phyloP scores from a whole-genome alignment of 2,888 invertebrate species.

The Amiota mariae region DNA sequence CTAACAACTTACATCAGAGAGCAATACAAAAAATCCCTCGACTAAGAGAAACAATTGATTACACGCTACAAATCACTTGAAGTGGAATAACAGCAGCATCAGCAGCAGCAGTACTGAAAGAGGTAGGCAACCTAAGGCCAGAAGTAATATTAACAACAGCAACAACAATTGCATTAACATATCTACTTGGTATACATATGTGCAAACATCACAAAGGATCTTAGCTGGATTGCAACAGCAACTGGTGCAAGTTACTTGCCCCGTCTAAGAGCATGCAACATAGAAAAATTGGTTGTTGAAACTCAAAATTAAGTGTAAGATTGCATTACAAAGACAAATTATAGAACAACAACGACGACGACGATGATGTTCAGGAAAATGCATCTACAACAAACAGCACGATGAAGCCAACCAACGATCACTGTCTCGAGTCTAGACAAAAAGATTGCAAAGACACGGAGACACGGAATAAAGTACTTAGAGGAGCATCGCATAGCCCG shows the following conservation, averaged over 20 bases:
- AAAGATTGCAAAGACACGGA: constrained; percentile 13
- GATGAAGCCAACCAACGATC: not conserved
- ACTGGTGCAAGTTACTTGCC: not conserved
- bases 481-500: too few species aligned
- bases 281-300: constrained; percentile 43
- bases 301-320: constrained; percentile 52
- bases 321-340: constrained; percentile 54
- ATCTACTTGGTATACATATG: not conserved
- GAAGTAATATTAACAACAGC: not conserved
- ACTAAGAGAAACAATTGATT: constrained; percentile 30
- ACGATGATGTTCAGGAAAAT: not conserved
- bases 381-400: constrained; percentile 7
- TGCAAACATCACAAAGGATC: constrained; percentile 1
- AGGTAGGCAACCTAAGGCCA: constrained; percentile 15
- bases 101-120: constrained; percentile 9
- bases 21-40: not conserved
- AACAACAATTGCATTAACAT: constrained; percentile 11
- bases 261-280: constrained; percentile 36
- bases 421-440: constrained; percentile 12
- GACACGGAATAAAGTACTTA: not conserved
- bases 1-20: constrained; percentile 12
- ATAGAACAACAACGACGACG: constrained; percentile 21
- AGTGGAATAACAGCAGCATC: constrained; percentile 5
- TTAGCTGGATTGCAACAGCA: not conserved
- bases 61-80: constrained; percentile 39